A percentile compares a stretch with the other conserved stretches of the same genome.
Conservation (phyloP, 2,888 invertebrate species). For the Notodonta dromedarius region DNA sequence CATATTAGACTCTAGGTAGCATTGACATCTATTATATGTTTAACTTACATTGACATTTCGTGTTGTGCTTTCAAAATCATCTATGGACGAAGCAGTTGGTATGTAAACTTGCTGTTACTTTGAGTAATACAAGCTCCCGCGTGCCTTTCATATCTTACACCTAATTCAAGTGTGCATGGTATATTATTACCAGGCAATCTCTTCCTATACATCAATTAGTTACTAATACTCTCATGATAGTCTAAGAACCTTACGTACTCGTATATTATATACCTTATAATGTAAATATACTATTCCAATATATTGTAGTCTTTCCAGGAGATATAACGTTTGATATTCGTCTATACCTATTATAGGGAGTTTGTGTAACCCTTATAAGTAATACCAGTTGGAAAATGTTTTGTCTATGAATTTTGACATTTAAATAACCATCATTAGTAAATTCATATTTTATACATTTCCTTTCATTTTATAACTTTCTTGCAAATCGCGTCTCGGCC, state of each 20-base stretch:
- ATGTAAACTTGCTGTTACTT: constrained; percentile 64
- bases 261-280: not conserved
- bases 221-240: not conserved
- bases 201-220: not conserved
- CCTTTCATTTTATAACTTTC: no score
- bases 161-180: constrained; percentile 50
- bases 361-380: constrained; percentile 53
- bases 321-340: constrained; percentile 2
- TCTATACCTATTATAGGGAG: constrained; percentile 41
- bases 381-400: constrained; percentile 46
- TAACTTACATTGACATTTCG: constrained; percentile 62
- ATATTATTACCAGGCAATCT: not conserved
- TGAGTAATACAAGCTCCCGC: constrained; percentile 60
- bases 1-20: not conserved
- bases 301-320: not conserved
- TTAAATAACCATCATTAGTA: no score
- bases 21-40: constrained; percentile 21
- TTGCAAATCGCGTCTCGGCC: no score
- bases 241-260: not conserved
- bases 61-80: constrained; percentile 74
- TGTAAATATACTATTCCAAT: not conserved
- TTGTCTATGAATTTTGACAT: constrained; percentile 31
- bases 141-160: constrained; percentile 26
- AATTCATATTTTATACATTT: no score
- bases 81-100: constrained; percentile 79